phyloP scores from a whole-genome alignment of 2,797 vertebrate species.

The Buphagus erythrorhynchus region DNA sequence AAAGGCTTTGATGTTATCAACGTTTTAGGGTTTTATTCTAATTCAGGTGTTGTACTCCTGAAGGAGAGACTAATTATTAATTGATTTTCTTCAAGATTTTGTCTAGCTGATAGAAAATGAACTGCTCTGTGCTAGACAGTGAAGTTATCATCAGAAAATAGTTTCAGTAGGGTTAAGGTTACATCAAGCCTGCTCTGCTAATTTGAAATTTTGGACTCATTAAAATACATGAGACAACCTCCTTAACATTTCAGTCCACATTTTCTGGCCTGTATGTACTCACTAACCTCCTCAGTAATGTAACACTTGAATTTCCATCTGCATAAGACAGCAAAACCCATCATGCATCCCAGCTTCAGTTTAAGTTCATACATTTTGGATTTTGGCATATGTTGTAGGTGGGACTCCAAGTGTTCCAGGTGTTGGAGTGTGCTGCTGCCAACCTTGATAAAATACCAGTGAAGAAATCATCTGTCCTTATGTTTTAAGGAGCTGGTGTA shows the following conservation, averaged over 20 bases:
- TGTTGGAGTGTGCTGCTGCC: not conserved
- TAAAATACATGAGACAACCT: not conserved
- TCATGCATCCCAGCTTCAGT: not conserved
- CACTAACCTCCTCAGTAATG: not conserved
- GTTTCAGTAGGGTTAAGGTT: not conserved
- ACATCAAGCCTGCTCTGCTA: not conserved
- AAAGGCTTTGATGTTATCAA: not conserved
- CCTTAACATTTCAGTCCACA: not conserved
- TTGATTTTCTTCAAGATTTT: not conserved
- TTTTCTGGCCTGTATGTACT: not conserved
- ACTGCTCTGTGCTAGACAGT: not conserved
- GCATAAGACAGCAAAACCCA: not conserved
- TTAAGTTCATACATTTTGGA: not conserved
- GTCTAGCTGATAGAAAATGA: not conserved
- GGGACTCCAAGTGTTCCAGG: not conserved
- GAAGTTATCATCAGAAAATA: not conserved
- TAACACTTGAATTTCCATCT: not conserved
- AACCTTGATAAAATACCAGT: not conserved
- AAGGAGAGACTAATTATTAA: not conserved
- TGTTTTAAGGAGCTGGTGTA: not conserved
- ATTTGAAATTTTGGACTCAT: not conserved
- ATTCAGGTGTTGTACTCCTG: not conserved
- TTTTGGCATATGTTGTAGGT: not conserved
- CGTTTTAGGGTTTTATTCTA: not conserved
- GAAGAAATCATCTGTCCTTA: not conserved